Evolutionary conservation across 2,113 vertebrate genomes (phyloP).

Genomic region (Galbula dea): DNA sequence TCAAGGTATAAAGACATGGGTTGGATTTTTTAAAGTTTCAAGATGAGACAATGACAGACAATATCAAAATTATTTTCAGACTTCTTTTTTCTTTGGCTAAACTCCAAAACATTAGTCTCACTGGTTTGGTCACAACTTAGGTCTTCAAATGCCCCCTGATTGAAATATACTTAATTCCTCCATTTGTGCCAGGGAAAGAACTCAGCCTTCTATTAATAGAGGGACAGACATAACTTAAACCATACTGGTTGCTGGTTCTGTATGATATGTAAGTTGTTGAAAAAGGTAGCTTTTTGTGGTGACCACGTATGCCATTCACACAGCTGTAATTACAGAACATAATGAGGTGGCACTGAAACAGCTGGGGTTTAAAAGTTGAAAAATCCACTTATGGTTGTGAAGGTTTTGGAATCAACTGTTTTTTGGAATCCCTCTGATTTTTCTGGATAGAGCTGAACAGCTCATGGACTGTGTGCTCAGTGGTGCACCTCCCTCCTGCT

Average conservation of each 20-base stretch:
- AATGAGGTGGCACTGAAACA: not conserved
- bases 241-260: not conserved
- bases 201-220: not conserved
- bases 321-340: not conserved
- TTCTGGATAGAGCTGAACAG: not conserved
- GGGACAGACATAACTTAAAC: not conserved
- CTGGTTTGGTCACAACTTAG: not conserved
- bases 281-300: not conserved
- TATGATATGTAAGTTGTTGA: rapidly evolving
- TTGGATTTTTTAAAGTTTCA: not conserved
- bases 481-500: not conserved
- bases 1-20: not conserved
- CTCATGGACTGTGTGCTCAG: not conserved
- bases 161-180: not conserved
- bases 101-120: not conserved
- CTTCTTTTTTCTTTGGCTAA: not conserved
- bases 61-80: not conserved
- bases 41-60: not conserved
- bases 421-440: not conserved
- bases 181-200: not conserved
- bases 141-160: not conserved
- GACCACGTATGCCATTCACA: not conserved
- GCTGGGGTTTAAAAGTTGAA: not conserved
- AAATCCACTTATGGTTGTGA: not conserved
- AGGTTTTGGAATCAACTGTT: not conserved